phyloP scores from a whole-genome alignment of 2,888 invertebrate species.

The Zhengitettix transpicula region DNA sequence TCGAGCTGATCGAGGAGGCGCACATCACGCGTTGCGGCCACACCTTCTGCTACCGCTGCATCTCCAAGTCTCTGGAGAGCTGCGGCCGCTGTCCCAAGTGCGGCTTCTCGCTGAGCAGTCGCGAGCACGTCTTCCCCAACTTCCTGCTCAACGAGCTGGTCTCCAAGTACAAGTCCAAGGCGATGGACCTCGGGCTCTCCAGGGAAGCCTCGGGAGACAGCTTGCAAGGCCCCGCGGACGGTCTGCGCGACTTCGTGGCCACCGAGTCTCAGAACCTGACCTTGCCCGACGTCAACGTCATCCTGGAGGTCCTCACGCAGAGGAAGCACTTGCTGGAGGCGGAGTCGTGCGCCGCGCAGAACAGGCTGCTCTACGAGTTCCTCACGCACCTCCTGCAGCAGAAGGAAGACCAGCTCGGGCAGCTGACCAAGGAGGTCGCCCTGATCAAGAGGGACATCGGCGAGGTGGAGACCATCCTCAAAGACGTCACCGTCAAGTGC shows the following conservation, averaged over 20 bases:
- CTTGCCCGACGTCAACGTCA: slow-evolving; percentile 61
- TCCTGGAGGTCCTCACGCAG: slow-evolving; percentile 62
- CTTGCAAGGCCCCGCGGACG: slow-evolving; percentile 24
- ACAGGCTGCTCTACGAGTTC: slow-evolving; percentile 69
- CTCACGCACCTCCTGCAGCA: slow-evolving; percentile 56
- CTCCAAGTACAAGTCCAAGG: slow-evolving; percentile 45
- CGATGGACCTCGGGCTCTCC: slow-evolving; percentile 25
- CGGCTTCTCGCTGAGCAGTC: slow-evolving; percentile 47
- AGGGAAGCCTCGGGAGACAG: slow-evolving; percentile 23
- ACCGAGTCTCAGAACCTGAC: slow-evolving; percentile 53
- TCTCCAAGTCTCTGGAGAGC: slow-evolving; percentile 45
- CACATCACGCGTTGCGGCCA: slow-evolving; percentile 86
- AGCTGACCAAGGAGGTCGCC: slow-evolving; percentile 51
- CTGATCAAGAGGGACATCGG: slow-evolving; percentile 57
- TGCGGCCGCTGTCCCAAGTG: slow-evolving; percentile 70
- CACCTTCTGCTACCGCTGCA: slow-evolving; percentile 76
- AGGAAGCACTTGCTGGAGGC: slow-evolving; percentile 66
- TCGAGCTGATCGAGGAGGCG: slow-evolving; percentile 75
- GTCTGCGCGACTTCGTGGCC: slow-evolving; percentile 44
- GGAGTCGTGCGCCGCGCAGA: slow-evolving; percentile 63
- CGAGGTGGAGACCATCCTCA: slow-evolving; percentile 48
- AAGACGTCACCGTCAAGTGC: slow-evolving; percentile 37
- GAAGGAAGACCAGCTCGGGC: slow-evolving; percentile 48
- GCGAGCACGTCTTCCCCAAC: slow-evolving; percentile 70
- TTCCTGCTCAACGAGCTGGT: slow-evolving; percentile 69